phyloP scores from a whole-genome alignment of 2,888 invertebrate genomes.

The Helicoverpa assulta region DNA sequence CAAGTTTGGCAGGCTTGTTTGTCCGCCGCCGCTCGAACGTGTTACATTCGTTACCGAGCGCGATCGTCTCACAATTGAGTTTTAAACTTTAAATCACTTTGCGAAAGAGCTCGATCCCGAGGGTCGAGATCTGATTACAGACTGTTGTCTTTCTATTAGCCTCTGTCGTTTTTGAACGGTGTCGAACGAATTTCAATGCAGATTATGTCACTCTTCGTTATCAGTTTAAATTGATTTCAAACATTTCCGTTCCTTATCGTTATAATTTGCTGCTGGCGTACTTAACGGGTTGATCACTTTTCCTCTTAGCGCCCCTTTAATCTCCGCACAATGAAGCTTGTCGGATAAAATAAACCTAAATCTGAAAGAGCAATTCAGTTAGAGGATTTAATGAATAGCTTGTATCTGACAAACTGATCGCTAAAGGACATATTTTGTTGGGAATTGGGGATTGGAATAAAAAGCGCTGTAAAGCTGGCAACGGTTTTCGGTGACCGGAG shows the following conservation, averaged over 20 bases:
- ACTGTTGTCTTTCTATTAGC: constrained; percentile 80
- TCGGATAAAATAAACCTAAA: constrained; percentile 38
- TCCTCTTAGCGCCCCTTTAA: constrained; percentile 42
- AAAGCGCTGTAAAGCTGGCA: constrained; percentile 55
- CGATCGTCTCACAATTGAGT: constrained; percentile 65
- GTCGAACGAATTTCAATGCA: constrained; percentile 70
- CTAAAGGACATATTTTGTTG: constrained; percentile 53
- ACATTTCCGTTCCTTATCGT: constrained; percentile 59
- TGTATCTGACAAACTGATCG: constrained; percentile 44
- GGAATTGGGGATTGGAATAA: constrained; percentile 47
- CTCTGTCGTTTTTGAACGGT: constrained; percentile 61
- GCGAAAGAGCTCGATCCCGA: constrained; percentile 66
- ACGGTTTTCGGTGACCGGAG: constrained; percentile 61
- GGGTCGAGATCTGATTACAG: constrained; percentile 74
- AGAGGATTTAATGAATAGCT: constrained; percentile 48
- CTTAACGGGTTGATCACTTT: constrained; percentile 53
- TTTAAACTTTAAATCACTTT: constrained; percentile 78
- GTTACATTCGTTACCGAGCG: constrained; percentile 62
- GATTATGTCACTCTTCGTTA: constrained; percentile 72
- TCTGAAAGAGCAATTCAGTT: constrained; percentile 38
- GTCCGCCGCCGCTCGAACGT: constrained; percentile 57
- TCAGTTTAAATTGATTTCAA: constrained; percentile 70
- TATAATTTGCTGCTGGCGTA: constrained; percentile 56
- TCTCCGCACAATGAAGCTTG: constrained; percentile 44
- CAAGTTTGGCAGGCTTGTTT: constrained; percentile 70